Evolutionary conservation across 2,113 vertebrate genomes (phyloP), one percentile per base, ranked within the genome.

Genomic region (Brachionichthys hirsutus): DNA sequence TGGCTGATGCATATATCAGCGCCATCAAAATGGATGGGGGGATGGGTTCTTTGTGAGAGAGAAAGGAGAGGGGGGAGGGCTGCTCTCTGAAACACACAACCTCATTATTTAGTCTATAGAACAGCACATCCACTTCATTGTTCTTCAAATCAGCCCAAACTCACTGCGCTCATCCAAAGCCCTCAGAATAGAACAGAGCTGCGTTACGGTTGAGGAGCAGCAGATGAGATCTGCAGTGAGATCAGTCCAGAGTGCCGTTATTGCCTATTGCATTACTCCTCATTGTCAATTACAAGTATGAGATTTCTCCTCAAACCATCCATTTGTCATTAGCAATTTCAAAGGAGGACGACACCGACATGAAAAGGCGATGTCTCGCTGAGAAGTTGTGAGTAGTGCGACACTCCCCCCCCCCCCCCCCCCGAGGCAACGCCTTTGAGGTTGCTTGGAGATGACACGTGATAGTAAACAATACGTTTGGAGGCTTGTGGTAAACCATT

Each of bases 41-140:
- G 83, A 79, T 81, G 83, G 85, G 80, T 77, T 67, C 78, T 84
- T 85, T 89, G 82, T 84, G 58, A 61, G 64, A 51, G 53, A 22
- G 34, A 22, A n/a, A n/a, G n/a, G n/a, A n/a, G 73, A 10, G 57
- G 40, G 62, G 53, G 48, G 58, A 10, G 64, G 71, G 62, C 45
- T 82, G 82, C 75, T 91, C 85, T 90, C 70, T 90, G 87, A 86
- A 88, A 84, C 87, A 87, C 87, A 88, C 86, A 90, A 89, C 87
- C 87, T 89, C 88, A 90, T 90, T 89, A 89, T 90, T 90, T 87
- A 89, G 83, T 89, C 88, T 88, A 90, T 89, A 88, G 86, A 89
- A 88, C 86, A 86, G 77, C 86, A 85, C 85, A 89, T 87, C 86
- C 85, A 90, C 87, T 87, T 90, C 88, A 90, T 92, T 91, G 89